These are phyloP conservation scores for Ecdyonurus torrentis DNA, from an alignment of 2,888 invertebrate species.

Conservation along the genomic window DNA sequence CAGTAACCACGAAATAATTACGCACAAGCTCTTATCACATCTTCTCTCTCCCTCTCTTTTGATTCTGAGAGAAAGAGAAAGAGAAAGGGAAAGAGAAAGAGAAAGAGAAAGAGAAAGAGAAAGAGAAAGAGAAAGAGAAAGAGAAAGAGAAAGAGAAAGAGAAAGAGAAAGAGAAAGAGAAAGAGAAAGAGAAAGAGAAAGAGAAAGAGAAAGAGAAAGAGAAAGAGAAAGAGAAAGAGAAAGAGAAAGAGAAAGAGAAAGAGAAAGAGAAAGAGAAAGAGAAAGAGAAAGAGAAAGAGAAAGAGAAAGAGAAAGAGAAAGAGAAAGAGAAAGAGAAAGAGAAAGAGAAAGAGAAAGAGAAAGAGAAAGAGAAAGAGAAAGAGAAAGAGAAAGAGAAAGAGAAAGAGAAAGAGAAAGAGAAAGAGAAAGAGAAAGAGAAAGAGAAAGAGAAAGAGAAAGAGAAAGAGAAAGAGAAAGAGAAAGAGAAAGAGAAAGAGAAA, in stretches of 20 bases:
- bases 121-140: slow-evolving; percentile 1
- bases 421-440: background rate
- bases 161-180: background rate
- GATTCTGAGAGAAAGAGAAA: slow-evolving; percentile 4
- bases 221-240: background rate
- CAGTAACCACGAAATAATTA: background rate
- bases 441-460: background rate
- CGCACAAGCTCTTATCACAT: background rate
- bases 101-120: background rate
- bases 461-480: background rate
- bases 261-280: slow-evolving; percentile 9
- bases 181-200: background rate
- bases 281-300: background rate
- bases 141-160: background rate
- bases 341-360: background rate
- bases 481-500: background rate
- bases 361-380: background rate
- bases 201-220: slow-evolving; percentile 7
- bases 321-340: slow-evolving; percentile 6
- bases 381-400: background rate
- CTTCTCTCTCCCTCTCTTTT: slow-evolving; percentile 5
- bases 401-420: too few relatives aligned
- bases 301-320: slow-evolving; percentile 1
- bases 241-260: slow-evolving; percentile 4
- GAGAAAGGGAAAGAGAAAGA: background rate